Conservation (phyloP, 1,140 invertebrate species). For the Achatina immaculata region DNA sequence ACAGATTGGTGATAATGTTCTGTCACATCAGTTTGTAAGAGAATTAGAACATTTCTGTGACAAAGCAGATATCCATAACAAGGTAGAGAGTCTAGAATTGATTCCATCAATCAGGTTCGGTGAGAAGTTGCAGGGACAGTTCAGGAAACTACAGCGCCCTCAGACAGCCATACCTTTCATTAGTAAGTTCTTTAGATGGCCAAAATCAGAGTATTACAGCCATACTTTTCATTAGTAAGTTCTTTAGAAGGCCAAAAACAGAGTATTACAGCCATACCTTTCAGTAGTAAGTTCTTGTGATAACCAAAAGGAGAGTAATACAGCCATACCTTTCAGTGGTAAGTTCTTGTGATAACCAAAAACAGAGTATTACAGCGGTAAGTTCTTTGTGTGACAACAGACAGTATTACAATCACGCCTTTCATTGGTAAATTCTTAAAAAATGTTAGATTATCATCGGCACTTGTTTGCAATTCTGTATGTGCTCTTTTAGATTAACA, state of each 20-base stretch:
- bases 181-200: conserved; percentile 48
- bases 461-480: no score
- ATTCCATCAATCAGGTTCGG: conserved; percentile 53
- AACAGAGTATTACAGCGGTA: no score
- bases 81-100: conserved; percentile 57
- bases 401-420: no score
- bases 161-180: conserved; percentile 57
- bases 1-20: conserved; percentile 59
- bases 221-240: conserved; percentile 55
- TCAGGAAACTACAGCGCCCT: conserved; percentile 41
- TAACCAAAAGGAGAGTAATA: no score
- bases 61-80: conserved; percentile 53
- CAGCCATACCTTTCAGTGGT: conserved; percentile 58
- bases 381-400: no score
- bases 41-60: conserved; percentile 60
- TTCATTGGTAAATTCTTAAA: no score
- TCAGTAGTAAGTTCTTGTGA: conserved; percentile 48
- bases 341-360: conserved; percentile 38
- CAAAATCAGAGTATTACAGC: no score
- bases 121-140: conserved; percentile 37
- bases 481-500: no score
- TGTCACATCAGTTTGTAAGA: conserved; percentile 52
- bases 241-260: no score
- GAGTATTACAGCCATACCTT: conserved; percentile 61
- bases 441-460: no score